Evolutionary conservation across 2,113 vertebrate genomes (phyloP).

Genomic region (Leptosomus discolor): DNA sequence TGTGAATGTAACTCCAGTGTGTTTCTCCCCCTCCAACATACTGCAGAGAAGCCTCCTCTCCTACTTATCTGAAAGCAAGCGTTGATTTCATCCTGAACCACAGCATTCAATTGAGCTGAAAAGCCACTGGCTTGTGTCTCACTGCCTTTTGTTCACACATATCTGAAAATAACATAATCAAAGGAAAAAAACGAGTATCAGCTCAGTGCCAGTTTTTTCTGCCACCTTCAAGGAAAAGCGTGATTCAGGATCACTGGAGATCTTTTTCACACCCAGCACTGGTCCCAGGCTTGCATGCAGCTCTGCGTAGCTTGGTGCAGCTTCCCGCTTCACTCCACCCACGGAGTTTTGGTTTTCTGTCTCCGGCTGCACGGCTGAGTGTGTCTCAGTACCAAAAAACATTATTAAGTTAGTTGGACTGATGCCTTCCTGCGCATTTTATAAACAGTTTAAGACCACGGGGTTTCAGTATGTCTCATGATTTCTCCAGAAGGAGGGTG

Average conservation of each 20-base stretch:
- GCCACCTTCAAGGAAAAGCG: neutral
- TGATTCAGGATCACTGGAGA: neutral
- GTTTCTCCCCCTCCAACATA: neutral
- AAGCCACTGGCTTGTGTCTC: neutral
- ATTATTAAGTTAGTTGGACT: neutral
- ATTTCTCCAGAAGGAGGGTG: slow-evolving; percentile 28
- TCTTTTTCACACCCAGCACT: neutral
- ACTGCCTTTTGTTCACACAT: neutral
- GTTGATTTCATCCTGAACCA: neutral
- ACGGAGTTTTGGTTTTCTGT: neutral
- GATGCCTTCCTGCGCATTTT: slow-evolving; percentile 16
- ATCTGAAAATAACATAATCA: neutral
- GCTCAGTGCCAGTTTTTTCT: neutral
- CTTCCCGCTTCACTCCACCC: neutral
- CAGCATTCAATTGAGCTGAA: neutral
- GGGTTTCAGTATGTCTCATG: slow-evolving; percentile 45
- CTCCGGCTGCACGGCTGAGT: neutral
- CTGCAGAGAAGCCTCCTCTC: neutral
- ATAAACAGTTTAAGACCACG: neutral
- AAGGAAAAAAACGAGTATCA: neutral
- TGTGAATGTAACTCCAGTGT: fast-evolving
- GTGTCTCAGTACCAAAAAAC: neutral
- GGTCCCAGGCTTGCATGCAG: neutral
- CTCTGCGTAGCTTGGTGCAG: neutral
- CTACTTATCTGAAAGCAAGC: neutral